Conservation (phyloP, 2,113 vertebrate species). For the Osmerus mordax region DNA sequence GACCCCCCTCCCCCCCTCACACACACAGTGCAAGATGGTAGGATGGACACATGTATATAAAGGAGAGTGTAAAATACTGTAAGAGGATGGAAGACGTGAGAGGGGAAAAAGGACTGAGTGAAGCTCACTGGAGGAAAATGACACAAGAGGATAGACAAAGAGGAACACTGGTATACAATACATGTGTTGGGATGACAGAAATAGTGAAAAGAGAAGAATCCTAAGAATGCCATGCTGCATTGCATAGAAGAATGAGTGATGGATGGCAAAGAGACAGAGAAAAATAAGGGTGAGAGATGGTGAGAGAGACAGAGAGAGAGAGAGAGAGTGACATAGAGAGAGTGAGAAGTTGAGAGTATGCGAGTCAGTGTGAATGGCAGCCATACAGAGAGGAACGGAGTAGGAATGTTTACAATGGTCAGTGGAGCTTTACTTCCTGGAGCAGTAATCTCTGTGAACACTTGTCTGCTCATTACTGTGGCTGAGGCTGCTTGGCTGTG, state of each 20-base stretch:
- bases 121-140: background rate
- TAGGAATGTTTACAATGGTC: background rate
- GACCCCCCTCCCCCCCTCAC: background rate
- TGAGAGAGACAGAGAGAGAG: background rate
- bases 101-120: no score
- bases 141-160: background rate
- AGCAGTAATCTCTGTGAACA: constrained; percentile 62
- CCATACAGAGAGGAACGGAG: background rate
- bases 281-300: background rate
- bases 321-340: background rate
- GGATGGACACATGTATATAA: no score
- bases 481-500: constrained; percentile 50
- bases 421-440: constrained; percentile 40
- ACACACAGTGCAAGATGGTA: no score
- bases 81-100: constrained; percentile 15
- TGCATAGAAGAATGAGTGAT: background rate
- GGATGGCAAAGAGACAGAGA: constrained; percentile 8
- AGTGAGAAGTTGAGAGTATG: no score
- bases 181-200: constrained; percentile 13
- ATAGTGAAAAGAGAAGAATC: background rate
- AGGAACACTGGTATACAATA: constrained; percentile 24
- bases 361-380: background rate
- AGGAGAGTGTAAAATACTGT: constrained; percentile 13
- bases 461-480: constrained; percentile 55
- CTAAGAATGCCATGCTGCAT: no score